Conservation (phyloP, 2,113 vertebrate genomes). For the Lutjanus erythropterus region DNA sequence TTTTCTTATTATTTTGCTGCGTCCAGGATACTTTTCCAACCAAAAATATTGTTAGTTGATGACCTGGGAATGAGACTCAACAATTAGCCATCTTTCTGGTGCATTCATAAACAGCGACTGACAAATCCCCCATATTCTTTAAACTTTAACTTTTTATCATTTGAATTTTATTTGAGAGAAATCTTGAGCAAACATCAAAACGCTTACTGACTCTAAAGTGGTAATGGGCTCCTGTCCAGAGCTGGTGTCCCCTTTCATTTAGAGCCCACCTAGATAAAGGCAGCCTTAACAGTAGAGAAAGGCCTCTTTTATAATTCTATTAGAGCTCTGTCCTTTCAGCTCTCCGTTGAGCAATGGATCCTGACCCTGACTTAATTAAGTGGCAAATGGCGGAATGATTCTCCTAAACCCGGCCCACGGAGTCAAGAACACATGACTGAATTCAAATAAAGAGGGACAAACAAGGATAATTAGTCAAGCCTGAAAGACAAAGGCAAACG, state of each 20-base stretch:
- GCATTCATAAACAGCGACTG: too few species aligned
- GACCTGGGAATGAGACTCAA: too few species aligned
- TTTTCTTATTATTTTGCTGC: too few species aligned
- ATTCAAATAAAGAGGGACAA: conserved; percentile 87
- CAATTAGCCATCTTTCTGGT: too few species aligned
- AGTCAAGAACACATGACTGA: conserved; percentile 87
- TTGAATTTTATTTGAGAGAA: conserved; percentile 38
- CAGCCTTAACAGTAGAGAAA: conserved; percentile 73
- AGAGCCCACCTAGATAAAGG: conserved; percentile 66
- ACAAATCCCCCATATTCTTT: too few species aligned
- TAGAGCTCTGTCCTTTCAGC: conserved; percentile 74
- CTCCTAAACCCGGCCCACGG: conserved; percentile 82
- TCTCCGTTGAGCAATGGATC: conserved; percentile 79
- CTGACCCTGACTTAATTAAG: conserved; percentile 87
- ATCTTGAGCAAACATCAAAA: conserved; percentile 64
- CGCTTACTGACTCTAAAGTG: conserved; percentile 46
- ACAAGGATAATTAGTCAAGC: conserved; percentile 89
- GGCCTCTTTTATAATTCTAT: conserved; percentile 81
- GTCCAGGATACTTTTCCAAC: too few species aligned
- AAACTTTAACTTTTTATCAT: conserved; percentile 28
- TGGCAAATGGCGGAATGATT: conserved; percentile 87
- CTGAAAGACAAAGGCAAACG: conserved; percentile 83
- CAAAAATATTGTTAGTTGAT: too few species aligned
- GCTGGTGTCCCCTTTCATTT: conserved; percentile 77
- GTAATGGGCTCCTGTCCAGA: conserved; percentile 65